These are phyloP conservation scores for Champsocephalus gunnari DNA, from an alignment of 2,797 vertebrate species.

Conservation along the genomic window DNA sequence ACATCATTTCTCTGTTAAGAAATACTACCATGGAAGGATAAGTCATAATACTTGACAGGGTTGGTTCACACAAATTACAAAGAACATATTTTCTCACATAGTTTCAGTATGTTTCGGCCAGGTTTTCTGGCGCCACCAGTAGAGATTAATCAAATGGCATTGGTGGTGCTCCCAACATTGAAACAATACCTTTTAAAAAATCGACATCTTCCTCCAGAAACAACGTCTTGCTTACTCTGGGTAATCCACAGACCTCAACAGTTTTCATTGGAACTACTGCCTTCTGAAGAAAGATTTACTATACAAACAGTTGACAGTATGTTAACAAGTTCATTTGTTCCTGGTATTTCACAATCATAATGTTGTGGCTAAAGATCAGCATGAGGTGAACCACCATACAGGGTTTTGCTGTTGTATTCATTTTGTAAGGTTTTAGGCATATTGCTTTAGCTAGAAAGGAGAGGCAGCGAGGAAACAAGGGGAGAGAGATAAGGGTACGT, in stretches of 20 bases:
- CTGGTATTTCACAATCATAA: conserved; percentile 4
- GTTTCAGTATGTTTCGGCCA: conserved; percentile 13
- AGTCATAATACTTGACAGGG: conserved; percentile 1
- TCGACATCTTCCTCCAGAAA: conserved; percentile 18
- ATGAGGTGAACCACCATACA: conserved; percentile 1
- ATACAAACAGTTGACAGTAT: conserved; percentile 25
- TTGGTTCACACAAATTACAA: conserved; percentile 17
- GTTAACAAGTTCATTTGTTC: conserved; percentile 27
- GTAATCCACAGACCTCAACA: conserved; percentile 25
- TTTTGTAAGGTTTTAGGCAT: background rate
- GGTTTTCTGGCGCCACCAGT: conserved; percentile 25
- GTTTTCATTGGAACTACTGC: conserved; percentile 19
- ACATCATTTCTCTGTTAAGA: conserved; percentile 14
- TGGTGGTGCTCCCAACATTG: conserved; percentile 3
- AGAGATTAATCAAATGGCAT: conserved; percentile 17
- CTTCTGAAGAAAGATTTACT: conserved; percentile 8
- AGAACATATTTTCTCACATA: conserved; percentile 16
- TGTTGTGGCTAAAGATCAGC: conserved; percentile 20
- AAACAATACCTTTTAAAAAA: conserved; percentile 11
- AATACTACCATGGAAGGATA: conserved; percentile 14
- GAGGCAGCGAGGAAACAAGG: background rate
- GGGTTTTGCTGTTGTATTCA: background rate
- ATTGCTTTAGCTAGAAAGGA: background rate
- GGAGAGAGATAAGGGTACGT: background rate
- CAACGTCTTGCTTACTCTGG: conserved; percentile 19